A percentile compares a stretch with the other conserved stretches of the same genome.
Conservation (phyloP, 2,797 vertebrate species). For the Heteromormyrus szaboi region DNA sequence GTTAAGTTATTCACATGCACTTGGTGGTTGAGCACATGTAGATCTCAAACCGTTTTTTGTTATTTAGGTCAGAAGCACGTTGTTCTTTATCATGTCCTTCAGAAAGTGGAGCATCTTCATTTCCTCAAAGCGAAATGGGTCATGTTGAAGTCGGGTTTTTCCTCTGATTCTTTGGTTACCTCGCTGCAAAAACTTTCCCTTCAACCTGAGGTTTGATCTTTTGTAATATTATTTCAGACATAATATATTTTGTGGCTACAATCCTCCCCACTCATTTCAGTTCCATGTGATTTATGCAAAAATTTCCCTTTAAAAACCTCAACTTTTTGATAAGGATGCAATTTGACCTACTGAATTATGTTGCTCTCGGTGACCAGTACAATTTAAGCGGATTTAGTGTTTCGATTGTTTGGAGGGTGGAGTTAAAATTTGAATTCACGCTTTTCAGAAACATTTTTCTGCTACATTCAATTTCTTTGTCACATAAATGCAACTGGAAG, state of each 20-base stretch:
- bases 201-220: conserved; percentile 2
- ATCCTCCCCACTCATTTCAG: background rate
- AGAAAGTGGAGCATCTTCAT: conserved; percentile 2
- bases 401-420: background rate
- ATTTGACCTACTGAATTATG: background rate
- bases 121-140: conserved; percentile 14
- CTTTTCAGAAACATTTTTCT: background rate
- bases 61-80: conserved; percentile 20
- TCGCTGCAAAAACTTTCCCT: conserved; percentile 18
- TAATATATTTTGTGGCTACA: background rate
- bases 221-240: background rate
- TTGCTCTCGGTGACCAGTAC: background rate
- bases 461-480: background rate
- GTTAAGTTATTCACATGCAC: background rate
- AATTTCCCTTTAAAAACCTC: background rate
- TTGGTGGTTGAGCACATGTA: background rate
- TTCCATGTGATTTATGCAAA: background rate
- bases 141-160: conserved; percentile 11
- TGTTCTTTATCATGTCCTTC: background rate
- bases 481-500: background rate
- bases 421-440: background rate
- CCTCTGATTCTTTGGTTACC: background rate
- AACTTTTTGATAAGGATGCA: background rate
- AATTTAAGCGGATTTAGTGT: background rate
- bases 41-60: background rate